Conservation (phyloP, 2,113 vertebrate species). For the Etheostoma cragini region DNA sequence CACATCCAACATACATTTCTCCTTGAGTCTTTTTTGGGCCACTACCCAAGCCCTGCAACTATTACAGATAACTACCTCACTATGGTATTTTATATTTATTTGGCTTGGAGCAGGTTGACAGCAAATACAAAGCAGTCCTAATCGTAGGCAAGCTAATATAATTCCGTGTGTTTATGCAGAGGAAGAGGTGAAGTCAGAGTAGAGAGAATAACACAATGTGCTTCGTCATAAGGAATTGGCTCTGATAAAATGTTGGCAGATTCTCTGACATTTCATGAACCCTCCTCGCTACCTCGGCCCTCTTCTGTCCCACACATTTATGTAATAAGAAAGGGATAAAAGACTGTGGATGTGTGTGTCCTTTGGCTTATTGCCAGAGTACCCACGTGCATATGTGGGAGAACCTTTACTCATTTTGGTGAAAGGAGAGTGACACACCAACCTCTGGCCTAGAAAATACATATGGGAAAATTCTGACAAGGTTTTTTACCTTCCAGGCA, state of each 20-base stretch:
- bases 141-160: slow-evolving; percentile 36
- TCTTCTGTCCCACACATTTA: slow-evolving; percentile 66
- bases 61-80: slow-evolving; percentile 63
- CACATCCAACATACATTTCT: slow-evolving; percentile 59
- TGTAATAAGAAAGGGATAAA: slow-evolving; percentile 26
- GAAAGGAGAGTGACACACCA: slow-evolving; percentile 16
- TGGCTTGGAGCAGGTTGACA: slow-evolving; percentile 50
- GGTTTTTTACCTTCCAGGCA: neutral
- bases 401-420: slow-evolving; percentile 25
- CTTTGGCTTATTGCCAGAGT: slow-evolving; percentile 47
- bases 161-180: slow-evolving; percentile 35
- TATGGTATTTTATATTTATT: slow-evolving; percentile 49
- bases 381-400: slow-evolving; percentile 41
- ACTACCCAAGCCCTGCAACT: slow-evolving; percentile 40
- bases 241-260: slow-evolving; percentile 53
- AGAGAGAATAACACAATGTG: slow-evolving; percentile 27
- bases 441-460: neutral
- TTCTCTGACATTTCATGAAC: slow-evolving; percentile 74
- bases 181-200: slow-evolving; percentile 14
- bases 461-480: neutral
- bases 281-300: slow-evolving; percentile 48
- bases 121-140: slow-evolving; percentile 43
- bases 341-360: slow-evolving; percentile 37
- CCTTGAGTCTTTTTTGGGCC: slow-evolving; percentile 38
- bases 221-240: slow-evolving; percentile 61